Conservation (phyloP, 2,888 invertebrate species). For the Drosophila rellima region DNA sequence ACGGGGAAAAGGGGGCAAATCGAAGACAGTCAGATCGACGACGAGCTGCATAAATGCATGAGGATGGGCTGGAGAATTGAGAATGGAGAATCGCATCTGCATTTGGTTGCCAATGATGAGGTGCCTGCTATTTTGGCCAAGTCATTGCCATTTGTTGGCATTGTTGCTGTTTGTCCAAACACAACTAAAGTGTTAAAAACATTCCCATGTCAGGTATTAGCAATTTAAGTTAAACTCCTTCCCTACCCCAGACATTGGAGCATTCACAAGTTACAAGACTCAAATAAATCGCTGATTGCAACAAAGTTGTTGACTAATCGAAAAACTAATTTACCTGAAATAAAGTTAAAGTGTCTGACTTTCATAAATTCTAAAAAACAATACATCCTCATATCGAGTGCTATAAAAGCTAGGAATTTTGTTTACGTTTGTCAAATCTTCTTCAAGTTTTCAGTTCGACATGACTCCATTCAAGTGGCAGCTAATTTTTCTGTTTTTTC, state of each 20-base stretch:
- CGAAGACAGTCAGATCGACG: conserved; percentile 58
- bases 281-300: conserved; percentile 42
- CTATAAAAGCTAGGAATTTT: neutral
- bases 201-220: conserved; percentile 81
- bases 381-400: neutral
- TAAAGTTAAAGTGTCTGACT: too few species aligned
- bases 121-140: conserved; percentile 72
- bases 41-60: conserved; percentile 80
- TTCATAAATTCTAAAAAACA: neutral
- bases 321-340: conserved; percentile 32
- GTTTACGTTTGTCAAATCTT: neutral
- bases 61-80: conserved; percentile 46
- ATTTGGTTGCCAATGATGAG: conserved; percentile 59
- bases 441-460: neutral
- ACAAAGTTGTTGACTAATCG: conserved; percentile 26
- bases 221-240: conserved; percentile 69
- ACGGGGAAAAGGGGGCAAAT: neutral
- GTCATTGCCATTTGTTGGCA: conserved; percentile 68
- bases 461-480: neutral
- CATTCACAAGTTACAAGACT: neutral
- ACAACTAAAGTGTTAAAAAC: conserved; percentile 79
- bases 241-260: neutral
- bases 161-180: conserved; percentile 76
- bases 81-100: conserved; percentile 27
- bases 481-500: neutral